phyloP scores from a whole-genome alignment of 2,888 invertebrate genomes.

The Volucella bombylans region DNA sequence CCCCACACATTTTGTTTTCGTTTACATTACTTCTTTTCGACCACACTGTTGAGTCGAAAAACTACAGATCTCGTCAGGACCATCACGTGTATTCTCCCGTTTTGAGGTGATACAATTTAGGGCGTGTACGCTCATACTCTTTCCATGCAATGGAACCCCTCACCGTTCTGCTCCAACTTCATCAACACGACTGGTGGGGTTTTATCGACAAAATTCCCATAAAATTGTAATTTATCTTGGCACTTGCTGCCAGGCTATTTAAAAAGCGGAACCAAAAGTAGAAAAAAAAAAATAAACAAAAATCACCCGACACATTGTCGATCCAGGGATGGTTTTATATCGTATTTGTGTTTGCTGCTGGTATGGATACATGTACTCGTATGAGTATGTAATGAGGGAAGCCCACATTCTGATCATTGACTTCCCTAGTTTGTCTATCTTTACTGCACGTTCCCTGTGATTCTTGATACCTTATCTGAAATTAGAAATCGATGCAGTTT shows the following conservation, averaged over 20 bases:
- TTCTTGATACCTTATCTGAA: conserved; percentile 67
- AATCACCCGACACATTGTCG: conserved; percentile 1
- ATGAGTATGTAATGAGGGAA: conserved; percentile 19
- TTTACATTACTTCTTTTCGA: conserved; percentile 1
- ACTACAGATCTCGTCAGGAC: conserved; percentile 61
- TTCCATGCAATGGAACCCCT: conserved; percentile 10
- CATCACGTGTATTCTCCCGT: conserved; percentile 59
- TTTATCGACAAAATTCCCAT: conserved; percentile 74
- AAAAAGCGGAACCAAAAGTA: conserved; percentile 48
- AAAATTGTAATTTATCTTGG: conserved; percentile 74
- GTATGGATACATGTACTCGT: not conserved
- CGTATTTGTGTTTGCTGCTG: conserved; percentile 11
- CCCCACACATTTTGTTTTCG: not conserved
- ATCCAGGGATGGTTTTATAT: conserved; percentile 14
- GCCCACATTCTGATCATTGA: conserved; percentile 50
- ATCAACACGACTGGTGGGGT: conserved; percentile 33
- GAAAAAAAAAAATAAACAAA: conserved; percentile 29
- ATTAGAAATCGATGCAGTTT: conserved; percentile 73
- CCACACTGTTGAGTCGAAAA: conserved; percentile 32
- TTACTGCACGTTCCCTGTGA: conserved; percentile 46
- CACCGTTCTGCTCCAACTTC: conserved; percentile 15
- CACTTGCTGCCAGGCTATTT: conserved; percentile 74
- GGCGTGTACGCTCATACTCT: conserved; percentile 47
- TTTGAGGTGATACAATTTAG: conserved; percentile 59
- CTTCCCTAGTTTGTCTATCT: conserved; percentile 52